A percentile compares a stretch with the other conserved stretches of the same genome.
Conservation (phyloP, 2,797 vertebrate genomes). For the Pelochelys cantorii region DNA sequence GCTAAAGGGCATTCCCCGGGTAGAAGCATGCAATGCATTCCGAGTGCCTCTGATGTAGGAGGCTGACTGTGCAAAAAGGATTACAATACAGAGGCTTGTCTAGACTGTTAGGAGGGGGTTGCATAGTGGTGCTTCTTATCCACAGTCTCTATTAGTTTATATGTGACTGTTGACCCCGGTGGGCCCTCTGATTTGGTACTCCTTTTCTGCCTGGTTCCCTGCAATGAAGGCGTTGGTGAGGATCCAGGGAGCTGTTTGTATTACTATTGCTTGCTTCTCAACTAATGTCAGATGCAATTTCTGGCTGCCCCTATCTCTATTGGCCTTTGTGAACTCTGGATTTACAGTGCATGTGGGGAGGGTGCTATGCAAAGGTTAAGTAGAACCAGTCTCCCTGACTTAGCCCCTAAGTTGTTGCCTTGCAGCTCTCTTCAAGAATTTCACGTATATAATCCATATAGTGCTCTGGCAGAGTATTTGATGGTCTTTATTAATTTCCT, state of each 20-base stretch:
- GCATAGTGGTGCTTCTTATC: not conserved
- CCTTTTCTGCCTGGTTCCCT: not conserved
- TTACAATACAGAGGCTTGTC: not conserved
- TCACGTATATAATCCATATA: not conserved
- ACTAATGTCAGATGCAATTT: not conserved
- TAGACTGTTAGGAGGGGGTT: not conserved
- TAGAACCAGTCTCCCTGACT: not conserved
- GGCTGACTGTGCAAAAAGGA: not conserved
- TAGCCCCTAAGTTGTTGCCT: not conserved
- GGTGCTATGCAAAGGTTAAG: too few relatives aligned
- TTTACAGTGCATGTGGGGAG: not conserved
- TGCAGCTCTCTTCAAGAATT: fast-evolving
- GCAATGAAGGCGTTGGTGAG: not conserved
- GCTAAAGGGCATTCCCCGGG: not conserved
- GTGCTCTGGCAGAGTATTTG: not conserved
- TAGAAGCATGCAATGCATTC: not conserved
- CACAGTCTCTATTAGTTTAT: not conserved
- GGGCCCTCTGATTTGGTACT: too few relatives aligned
- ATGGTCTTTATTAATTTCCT: not conserved
- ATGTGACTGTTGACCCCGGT: not conserved
- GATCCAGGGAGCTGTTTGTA: not conserved
- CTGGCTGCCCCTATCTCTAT: not conserved
- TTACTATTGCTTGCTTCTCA: not conserved
- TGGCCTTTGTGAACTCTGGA: not conserved
- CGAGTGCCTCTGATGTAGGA: not conserved